Evolutionary conservation across 1,140 invertebrate genomes (phyloP).

Genomic region (Chelonus insularis): DNA sequence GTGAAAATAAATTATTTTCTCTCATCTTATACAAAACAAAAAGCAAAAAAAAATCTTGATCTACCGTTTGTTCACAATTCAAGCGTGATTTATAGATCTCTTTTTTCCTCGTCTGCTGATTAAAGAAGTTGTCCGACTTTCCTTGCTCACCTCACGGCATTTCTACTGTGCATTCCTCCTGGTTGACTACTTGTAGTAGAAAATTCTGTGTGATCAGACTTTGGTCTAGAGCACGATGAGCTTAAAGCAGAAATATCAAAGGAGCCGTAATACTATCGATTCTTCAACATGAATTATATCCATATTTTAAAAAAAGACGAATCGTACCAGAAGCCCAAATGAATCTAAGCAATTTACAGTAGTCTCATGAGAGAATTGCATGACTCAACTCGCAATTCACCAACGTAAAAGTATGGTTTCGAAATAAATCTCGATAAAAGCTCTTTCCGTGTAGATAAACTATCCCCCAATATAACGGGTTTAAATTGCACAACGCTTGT

Average conservation of each 20-base stretch:
- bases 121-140: slow-evolving; percentile 18
- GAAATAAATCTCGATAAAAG: not conserved
- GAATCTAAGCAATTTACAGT: too few relatives aligned
- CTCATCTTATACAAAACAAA: too few relatives aligned
- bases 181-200: not conserved
- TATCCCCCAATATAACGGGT: too few relatives aligned
- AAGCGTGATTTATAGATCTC: not conserved
- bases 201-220: not conserved
- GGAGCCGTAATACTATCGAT: too few relatives aligned
- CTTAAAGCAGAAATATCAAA: slow-evolving; percentile 9
- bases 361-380: too few relatives aligned
- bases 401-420: not conserved
- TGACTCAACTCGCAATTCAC: not conserved
- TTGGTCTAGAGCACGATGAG: not conserved
- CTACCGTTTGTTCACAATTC: not conserved
- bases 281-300: too few relatives aligned
- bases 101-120: not conserved
- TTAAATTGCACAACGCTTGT: too few relatives aligned
- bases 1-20: too few relatives aligned
- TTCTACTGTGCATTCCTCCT: too few relatives aligned
- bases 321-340: too few relatives aligned
- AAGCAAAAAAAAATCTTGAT: not conserved
- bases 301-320: too few relatives aligned
- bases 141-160: not conserved
- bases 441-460: too few relatives aligned